A percentile compares a stretch with the other conserved stretches of the same genome.
Conservation (phyloP, 2,113 vertebrate genomes). For the Acanthisitta chloris region DNA sequence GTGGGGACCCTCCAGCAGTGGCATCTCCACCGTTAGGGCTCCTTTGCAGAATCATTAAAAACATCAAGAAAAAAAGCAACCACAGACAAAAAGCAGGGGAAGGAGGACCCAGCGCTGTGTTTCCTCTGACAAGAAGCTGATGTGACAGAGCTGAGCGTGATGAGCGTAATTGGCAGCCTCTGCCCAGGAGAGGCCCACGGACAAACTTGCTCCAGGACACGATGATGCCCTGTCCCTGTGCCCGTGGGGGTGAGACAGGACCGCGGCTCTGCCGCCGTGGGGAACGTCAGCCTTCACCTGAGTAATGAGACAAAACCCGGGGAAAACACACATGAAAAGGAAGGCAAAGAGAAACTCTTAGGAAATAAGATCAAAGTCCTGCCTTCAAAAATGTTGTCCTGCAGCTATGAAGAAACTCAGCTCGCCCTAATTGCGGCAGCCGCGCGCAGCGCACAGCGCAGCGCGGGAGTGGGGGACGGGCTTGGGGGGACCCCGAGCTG, state of each 20-base stretch:
- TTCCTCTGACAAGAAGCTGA: constrained; percentile 39
- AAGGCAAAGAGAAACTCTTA: constrained; percentile 24
- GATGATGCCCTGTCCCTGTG: neutral
- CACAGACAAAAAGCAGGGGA: neutral
- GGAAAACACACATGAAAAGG: neutral
- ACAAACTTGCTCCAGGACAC: neutral
- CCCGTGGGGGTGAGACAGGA: neutral
- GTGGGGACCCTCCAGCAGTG: neutral
- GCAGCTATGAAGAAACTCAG: constrained; percentile 28
- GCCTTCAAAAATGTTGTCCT: constrained; percentile 21
- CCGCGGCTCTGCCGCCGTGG: neutral
- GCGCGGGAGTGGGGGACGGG: neutral
- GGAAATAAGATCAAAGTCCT: constrained; percentile 56
- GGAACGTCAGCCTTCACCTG: constrained; percentile 39
- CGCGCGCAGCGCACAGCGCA: rapidly evolving
- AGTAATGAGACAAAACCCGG: constrained; percentile 45
- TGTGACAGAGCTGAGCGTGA: constrained; percentile 38
- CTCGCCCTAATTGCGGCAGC: neutral
- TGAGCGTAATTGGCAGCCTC: constrained; percentile 52
- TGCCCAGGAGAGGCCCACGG: neutral
- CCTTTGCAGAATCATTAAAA: neutral
- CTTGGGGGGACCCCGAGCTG: neutral
- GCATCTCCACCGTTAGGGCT: neutral
- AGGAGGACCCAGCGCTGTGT: rapidly evolving
- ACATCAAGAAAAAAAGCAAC: neutral